phyloP scores from a whole-genome alignment of 2,797 vertebrate genomes.

The Simalia tracyae region DNA sequence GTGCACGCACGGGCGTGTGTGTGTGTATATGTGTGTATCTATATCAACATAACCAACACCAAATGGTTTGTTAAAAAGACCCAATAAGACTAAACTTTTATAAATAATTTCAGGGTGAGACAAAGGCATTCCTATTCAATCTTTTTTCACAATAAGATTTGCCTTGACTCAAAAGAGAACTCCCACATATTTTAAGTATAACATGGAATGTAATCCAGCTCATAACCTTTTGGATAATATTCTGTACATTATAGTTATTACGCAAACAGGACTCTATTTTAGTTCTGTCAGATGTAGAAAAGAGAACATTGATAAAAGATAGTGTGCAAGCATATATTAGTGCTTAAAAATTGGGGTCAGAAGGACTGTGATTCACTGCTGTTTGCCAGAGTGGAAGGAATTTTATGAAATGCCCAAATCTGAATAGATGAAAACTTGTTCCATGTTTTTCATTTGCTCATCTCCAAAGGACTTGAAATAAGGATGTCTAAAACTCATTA shows the following conservation, averaged over 20 bases:
- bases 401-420: neutral
- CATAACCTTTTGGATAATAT: neutral
- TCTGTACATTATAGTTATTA: neutral
- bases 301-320: neutral
- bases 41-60: neutral
- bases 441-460: neutral
- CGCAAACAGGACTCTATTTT: neutral
- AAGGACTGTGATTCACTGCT: neutral
- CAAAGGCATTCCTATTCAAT: neutral
- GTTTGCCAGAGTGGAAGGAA: neutral
- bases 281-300: neutral
- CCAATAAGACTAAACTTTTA: neutral
- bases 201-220: neutral
- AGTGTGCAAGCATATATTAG: neutral
- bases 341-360: neutral
- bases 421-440: neutral
- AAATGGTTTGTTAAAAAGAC: neutral
- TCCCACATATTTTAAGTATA: neutral
- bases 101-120: neutral
- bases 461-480: neutral
- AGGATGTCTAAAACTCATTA: neutral
- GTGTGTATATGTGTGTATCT: no score
- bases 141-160: neutral
- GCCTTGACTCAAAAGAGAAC: neutral
- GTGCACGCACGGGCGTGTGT: no score